A percentile compares a stretch with the other conserved stretches of the same genome.
Conservation (phyloP, 2,113 vertebrate species). For the Casuarius casuarius region DNA sequence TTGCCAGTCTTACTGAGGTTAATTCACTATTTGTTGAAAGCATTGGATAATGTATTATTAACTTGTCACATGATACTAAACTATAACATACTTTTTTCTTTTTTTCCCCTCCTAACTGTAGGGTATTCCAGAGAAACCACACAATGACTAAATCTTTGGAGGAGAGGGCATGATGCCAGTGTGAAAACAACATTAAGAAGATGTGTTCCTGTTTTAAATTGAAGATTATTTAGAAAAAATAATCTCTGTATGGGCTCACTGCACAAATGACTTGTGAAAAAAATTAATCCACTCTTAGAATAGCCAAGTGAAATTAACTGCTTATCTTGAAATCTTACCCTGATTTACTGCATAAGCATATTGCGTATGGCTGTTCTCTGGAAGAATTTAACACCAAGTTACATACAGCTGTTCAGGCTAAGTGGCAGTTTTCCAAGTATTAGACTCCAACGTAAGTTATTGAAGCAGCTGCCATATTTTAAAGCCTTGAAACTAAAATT, state of each 20-base stretch:
- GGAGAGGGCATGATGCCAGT: neutral
- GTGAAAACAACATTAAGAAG: conserved; percentile 33
- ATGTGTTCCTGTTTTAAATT: conserved; percentile 11
- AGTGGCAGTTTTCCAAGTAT: conserved; percentile 60
- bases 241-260: conserved; percentile 65
- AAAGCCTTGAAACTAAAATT: conserved; percentile 75
- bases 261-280: conserved; percentile 58
- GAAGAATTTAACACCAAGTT: conserved; percentile 31
- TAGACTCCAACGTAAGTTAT: conserved; percentile 52
- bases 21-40: neutral
- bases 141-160: conserved; percentile 81
- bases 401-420: conserved; percentile 6
- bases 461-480: conserved; percentile 71
- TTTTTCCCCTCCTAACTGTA: conserved; percentile 52
- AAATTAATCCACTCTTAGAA: conserved; percentile 53
- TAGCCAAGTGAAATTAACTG: conserved; percentile 51
- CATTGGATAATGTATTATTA: neutral
- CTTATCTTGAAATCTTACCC: conserved; percentile 53
- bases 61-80: neutral
- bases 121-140: conserved; percentile 89
- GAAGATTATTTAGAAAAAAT: conserved; percentile 64
- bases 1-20: neutral
- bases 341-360: conserved; percentile 21
- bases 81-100: neutral
- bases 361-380: conserved; percentile 9